Base-by-base conservation (phyloP, 92 coral and sea anemone species). In the Zoanthus solanderi region DNA sequence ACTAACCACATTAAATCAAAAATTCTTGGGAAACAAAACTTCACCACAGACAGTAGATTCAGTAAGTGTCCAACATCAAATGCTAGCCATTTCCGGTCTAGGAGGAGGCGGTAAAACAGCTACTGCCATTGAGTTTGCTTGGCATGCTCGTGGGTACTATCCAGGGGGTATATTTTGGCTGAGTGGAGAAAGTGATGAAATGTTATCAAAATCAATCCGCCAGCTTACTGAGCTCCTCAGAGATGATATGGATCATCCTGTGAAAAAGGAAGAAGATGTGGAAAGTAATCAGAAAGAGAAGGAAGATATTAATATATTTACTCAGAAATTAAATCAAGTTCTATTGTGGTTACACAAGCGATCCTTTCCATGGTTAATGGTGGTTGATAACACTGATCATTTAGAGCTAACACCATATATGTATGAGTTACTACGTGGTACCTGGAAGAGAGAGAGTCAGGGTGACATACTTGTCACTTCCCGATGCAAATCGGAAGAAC, bases 101-200 rank as follows among this genome's bases (percentile, higher is more conserved):
- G 93, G 93, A 9, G 94, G 92, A 45, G 79, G 81, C 52, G 94
- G 94, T 0, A 92, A 92, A 65, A 89, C 94, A 61, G 75, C 88
- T 15, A 92, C 84, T 9, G 94, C 90, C 42, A 72, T 88, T 4
- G 92, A 92, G 66, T 89, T 86, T 83, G 83, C 89, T 7, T 84
- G 89, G 87, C 86, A 69, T 18, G 28, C 57, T 58, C 44, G 75
- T 44, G 69, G 42, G 7, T 15, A 78, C 29, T 92, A 92, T 72
- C 32, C 76, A 0, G 94, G 94, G 17, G 94, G 94, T 10, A 60
- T 79, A 8, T 89, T 72, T 69, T 89, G 92, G 88, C n/a, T 92
- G 76, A 84, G 86, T 80, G 92, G 92, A 75, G 94, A 89, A 75
- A 72, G 87, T 57, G 90, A 89, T 1, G 79, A 77, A 10, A 47